Evolutionary conservation across 1,140 invertebrate genomes (phyloP), one percentile per base, ranked within the genome.

Genomic region (Ooceraea biroi): DNA sequence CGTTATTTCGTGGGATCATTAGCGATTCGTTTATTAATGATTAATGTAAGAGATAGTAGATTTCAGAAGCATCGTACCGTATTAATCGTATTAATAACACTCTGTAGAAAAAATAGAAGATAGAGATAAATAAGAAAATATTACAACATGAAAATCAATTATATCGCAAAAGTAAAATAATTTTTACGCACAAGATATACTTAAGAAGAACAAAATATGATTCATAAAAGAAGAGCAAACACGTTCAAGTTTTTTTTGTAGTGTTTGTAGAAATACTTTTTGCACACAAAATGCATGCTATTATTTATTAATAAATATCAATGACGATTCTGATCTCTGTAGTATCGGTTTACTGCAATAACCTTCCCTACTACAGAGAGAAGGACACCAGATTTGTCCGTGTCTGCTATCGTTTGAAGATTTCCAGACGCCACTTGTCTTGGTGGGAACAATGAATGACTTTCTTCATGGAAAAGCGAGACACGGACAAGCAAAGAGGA

Each of bases 401-500:
- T 22, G 14, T 27, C 74, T 50, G 76, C 41, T 19, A 19, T 7
- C 52, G 12, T 83, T 65, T 83, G 84, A 89, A 46, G 17, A 85
- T 69, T 73, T 78, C 84, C 84, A 89, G 87, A 85, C 84, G 30
- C 84, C 68, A 78, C 78, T 83, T 83, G 55, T 50, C 11, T n/a
- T 44, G 11, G 22, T 41, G 50, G 22, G 65, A 72, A 85, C 83
- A 87, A 87, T 76, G 55, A 65, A 17, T 66, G 19, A 73, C 69
- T 44, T 78, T 73, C 78, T 69, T 78, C 50, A 27, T n/a, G 41
- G 46, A 52, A 68, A 83, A 77, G 65, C 61, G 25, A 65, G 55
- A 27, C 68, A 58, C 52, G 55, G 7, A 82, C 71, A 30, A 73
- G 83, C 48, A 83, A 85, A 83, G 60, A 73, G 41, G 14, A 69